A percentile compares a stretch with the other conserved stretches of the same genome.
Conservation (phyloP, 1,140 invertebrate genomes). For the Bombus superbus region DNA sequence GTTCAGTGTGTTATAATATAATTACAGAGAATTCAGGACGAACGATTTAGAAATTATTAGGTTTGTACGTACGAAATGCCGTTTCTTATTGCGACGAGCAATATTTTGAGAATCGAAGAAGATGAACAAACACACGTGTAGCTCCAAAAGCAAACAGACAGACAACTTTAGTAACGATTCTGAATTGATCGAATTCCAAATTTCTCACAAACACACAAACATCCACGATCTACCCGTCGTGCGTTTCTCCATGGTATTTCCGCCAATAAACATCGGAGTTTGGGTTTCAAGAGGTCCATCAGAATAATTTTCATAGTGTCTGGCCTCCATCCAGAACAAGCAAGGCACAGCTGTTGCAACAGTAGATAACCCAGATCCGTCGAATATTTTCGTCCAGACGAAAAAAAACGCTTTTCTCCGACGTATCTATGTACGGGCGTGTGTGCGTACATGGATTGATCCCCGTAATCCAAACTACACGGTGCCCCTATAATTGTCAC, state of each 20-base stretch:
- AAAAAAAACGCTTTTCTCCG: constrained; percentile 9
- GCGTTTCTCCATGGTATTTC: neutral
- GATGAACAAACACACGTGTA: too few relatives aligned
- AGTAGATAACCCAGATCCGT: constrained; percentile 32
- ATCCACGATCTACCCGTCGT: too few relatives aligned
- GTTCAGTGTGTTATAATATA: neutral
- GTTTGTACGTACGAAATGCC: too few relatives aligned
- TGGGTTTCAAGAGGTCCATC: neutral
- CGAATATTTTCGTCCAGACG: constrained; percentile 16
- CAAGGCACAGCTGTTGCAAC: constrained; percentile 41
- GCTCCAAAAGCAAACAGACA: too few relatives aligned
- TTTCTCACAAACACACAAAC: too few relatives aligned
- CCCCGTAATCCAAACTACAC: constrained; percentile 39
- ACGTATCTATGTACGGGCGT: neutral
- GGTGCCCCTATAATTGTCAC: constrained; percentile 51
- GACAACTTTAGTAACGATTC: too few relatives aligned
- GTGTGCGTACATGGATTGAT: neutral
- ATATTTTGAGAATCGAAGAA: too few relatives aligned
- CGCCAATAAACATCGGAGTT: too few relatives aligned
- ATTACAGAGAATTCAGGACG: neutral
- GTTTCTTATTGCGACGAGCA: too few relatives aligned
- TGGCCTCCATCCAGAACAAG: constrained; percentile 19
- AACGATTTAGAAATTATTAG: neutral
- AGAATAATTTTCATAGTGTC: constrained; percentile 4
- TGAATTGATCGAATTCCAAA: too few relatives aligned